These are phyloP conservation scores for Eremophila alpestris DNA, from an alignment of 2,797 vertebrate species.

Conservation along the genomic window DNA sequence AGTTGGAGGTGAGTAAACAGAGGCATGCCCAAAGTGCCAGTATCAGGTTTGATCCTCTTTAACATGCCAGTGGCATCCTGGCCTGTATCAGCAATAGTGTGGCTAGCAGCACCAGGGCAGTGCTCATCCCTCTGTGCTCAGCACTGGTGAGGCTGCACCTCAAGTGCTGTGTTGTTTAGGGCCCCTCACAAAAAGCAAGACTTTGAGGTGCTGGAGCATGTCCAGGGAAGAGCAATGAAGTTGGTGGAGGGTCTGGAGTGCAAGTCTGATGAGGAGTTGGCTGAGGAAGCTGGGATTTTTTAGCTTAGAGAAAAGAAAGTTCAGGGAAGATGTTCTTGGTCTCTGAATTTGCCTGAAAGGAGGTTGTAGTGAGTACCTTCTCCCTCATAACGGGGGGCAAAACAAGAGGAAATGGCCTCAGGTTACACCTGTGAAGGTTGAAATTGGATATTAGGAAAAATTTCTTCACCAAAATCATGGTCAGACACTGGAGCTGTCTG, in stretches of 20 bases:
- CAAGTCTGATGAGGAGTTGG: neutral
- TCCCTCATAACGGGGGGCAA: neutral
- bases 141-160: neutral
- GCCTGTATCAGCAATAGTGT: neutral
- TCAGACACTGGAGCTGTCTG: neutral
- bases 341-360: neutral
- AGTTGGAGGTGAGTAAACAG: neutral
- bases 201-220: neutral
- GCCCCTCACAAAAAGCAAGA: neutral
- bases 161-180: neutral
- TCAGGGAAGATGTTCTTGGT: neutral
- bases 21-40: fast-evolving
- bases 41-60: neutral
- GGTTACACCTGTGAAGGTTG: neutral
- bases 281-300: neutral
- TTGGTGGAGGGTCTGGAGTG: neutral
- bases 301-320: neutral
- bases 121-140: too few species aligned
- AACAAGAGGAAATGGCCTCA: neutral
- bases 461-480: neutral
- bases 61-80: neutral
- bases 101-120: neutral
- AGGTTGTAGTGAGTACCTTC: neutral
- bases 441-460: neutral
- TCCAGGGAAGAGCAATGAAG: neutral